phyloP scores from a whole-genome alignment of 2,797 vertebrate genomes.

The Orestias chungarensis region DNA sequence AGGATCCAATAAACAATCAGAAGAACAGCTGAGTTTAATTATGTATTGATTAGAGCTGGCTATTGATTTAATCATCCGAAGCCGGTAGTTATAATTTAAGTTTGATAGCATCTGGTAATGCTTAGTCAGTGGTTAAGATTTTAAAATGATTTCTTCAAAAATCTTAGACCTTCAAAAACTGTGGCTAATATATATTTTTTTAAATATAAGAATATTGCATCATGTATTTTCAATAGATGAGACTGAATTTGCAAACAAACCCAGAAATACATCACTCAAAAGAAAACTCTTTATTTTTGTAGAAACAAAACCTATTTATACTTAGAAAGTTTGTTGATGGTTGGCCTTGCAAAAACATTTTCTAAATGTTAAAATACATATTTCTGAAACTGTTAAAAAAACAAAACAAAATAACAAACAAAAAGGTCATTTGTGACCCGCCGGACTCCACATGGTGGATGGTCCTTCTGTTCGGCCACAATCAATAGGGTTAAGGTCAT shows the following conservation, averaged over 20 bases:
- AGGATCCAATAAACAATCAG: slow-evolving; percentile 63
- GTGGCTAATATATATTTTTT: not conserved
- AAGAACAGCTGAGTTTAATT: slow-evolving; percentile 65
- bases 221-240: not conserved
- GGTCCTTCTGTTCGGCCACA: slow-evolving; percentile 56
- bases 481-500: slow-evolving; percentile 79
- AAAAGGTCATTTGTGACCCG: no score
- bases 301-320: no score
- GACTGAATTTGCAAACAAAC: not conserved
- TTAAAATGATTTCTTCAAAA: slow-evolving; percentile 21
- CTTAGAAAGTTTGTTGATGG: not conserved
- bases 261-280: not conserved
- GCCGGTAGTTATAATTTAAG: slow-evolving; percentile 56
- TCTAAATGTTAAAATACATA: slow-evolving; percentile 8
- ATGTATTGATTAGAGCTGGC: slow-evolving; percentile 75
- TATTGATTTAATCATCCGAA: slow-evolving; percentile 73
- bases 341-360: not conserved
- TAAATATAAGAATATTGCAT: not conserved
- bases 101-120: slow-evolving; percentile 42
- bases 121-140: slow-evolving; percentile 49
- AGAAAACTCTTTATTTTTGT: slow-evolving; percentile 7
- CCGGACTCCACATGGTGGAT: slow-evolving; percentile 55
- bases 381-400: slow-evolving; percentile 18
- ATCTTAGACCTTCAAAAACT: slow-evolving; percentile 20
- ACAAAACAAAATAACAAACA: slow-evolving; percentile 32